Base-by-base conservation (phyloP, 2,888 invertebrate genomes). In the Tetramorium bicarinatum region DNA sequence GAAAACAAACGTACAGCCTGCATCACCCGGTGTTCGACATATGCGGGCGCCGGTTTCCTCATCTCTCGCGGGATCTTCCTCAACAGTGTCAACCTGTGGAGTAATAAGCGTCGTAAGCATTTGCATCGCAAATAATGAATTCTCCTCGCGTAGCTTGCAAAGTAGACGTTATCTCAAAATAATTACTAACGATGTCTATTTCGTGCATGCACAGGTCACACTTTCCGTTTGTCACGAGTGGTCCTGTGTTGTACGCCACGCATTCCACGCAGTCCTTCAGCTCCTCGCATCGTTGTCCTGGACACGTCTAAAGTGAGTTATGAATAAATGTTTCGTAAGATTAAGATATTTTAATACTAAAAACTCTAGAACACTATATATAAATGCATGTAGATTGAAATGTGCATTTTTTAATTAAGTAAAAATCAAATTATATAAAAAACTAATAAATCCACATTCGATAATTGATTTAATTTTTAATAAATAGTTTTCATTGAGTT, bases 201-300 rank as follows among this genome's bases (percentile, higher is more conserved):
- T 90, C 86, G 85, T 93, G 91, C 54, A 84, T 52, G 44, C 93
- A 93, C 18, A 69, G n/a, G 3, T 79, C 77, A 64, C 92, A 94
- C 2, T 84, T 71, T 18, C 82, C 87, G 18, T 87, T 81, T 25
- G 80, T 38, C 18, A 76, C 89, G 1, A 90, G 93, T 29, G 91
- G 90, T 38, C 95, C 96, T 6, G 93, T 91, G 34, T 94, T 91
- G 85, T 96, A 96, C 3, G 95, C 96, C 85, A 95, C 94, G 91
- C 98, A 98, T 92, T 96, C 96, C 0, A 97, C 97, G 92, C 97
- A 98, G 47, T 96, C 95, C 90, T 96, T 96, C 82, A 97, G 95
- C 86, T 97, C 96, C 75, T 96, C 96, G 93, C 98, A 98, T 87
- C 96, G 95, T 87, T 96, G 95, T 2, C 96, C 96, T 0, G 96